phyloP scores from a whole-genome alignment of 2,113 vertebrate species.

The Carassius gibelio region DNA sequence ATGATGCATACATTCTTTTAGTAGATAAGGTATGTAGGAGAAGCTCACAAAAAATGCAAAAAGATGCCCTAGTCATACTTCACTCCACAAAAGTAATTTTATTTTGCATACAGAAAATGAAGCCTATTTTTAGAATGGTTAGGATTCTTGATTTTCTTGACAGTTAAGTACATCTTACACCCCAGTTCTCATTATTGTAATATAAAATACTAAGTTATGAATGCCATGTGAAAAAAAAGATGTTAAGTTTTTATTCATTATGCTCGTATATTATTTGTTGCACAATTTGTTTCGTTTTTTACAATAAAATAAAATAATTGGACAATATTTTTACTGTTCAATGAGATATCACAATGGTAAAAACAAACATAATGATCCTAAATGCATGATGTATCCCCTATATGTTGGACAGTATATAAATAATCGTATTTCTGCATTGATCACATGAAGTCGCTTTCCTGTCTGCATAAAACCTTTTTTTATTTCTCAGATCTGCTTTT shows the following conservation, averaged over 20 bases:
- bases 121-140: not conserved
- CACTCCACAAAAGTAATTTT: too few species aligned
- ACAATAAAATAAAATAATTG: too few species aligned
- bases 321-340: too few species aligned
- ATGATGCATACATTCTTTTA: too few species aligned
- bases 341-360: not conserved
- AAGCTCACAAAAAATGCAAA: too few species aligned
- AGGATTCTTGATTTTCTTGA: not conserved
- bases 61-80: too few species aligned
- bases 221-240: too few species aligned
- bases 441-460: not conserved
- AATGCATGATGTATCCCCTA: not conserved
- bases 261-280: not conserved
- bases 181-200: not conserved
- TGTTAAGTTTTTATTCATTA: not conserved
- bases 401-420: not conserved
- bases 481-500: not conserved
- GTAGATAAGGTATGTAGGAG: too few species aligned
- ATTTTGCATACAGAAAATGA: too few species aligned
- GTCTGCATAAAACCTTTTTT: not conserved
- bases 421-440: not conserved
- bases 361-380: not conserved
- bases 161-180: not conserved
- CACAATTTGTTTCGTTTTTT: too few species aligned
- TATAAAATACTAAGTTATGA: too few species aligned